A percentile compares a stretch with the other conserved stretches of the same genome.
phyloP scores from a whole-genome alignment of 2,797 vertebrate species.

The Zalophus californianus region DNA sequence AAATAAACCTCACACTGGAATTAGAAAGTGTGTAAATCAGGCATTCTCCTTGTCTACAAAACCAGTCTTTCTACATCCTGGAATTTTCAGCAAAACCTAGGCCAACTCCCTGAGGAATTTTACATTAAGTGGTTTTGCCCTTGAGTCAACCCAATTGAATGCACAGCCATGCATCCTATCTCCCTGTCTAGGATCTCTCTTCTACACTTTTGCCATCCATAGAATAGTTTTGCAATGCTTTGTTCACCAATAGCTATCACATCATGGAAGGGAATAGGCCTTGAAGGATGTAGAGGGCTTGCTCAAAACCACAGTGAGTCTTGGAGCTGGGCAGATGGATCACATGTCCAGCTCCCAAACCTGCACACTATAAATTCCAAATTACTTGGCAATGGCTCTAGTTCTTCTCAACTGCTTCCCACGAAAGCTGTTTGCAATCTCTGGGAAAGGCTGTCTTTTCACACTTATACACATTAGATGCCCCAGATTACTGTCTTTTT shows the following conservation, averaged over 20 bases:
- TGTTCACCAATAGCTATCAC: not conserved
- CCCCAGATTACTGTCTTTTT: not conserved
- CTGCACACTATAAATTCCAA: not conserved
- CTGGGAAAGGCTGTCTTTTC: not conserved
- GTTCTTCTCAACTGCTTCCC: not conserved
- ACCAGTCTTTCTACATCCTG: not conserved
- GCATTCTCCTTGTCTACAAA: not conserved
- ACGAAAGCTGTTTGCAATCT: not conserved
- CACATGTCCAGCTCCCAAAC: not conserved
- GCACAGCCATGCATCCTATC: fast-evolving
- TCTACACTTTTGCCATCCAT: not conserved
- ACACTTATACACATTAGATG: not conserved
- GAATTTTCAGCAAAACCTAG: constrained; percentile 33
- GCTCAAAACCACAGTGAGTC: not conserved
- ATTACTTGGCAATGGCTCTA: not conserved
- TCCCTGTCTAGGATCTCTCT: not conserved
- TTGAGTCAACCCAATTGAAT: not conserved
- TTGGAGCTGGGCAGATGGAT: not conserved
- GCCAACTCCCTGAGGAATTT: not conserved
- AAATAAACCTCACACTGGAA: not conserved
- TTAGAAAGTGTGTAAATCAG: not conserved
- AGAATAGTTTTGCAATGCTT: not conserved
- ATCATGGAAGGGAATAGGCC: not conserved
- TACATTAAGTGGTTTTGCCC: not conserved
- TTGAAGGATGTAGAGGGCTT: not conserved